A percentile compares a stretch with the other conserved stretches of the same genome.
Conservation (phyloP, 2,888 invertebrate genomes). For the Aspidapion aeneum region DNA sequence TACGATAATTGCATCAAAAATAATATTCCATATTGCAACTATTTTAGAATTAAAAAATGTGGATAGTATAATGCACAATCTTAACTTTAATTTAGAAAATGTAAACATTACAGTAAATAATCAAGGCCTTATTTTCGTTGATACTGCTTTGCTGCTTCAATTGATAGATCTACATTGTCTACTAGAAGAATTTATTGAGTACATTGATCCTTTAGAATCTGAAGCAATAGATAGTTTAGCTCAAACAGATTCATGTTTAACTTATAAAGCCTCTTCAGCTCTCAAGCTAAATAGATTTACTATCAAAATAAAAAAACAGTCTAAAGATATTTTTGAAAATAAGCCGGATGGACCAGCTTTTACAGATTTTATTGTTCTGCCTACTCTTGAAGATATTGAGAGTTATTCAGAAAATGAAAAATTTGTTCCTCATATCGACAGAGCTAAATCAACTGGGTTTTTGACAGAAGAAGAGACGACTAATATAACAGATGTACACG, state of each 20-base stretch:
- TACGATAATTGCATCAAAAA: constrained; percentile 1
- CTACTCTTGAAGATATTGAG: constrained; percentile 4
- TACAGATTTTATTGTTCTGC: constrained; percentile 19
- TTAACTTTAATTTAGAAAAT: constrained; percentile 21
- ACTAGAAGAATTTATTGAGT: constrained; percentile 25
- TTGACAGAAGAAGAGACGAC: constrained; percentile 10
- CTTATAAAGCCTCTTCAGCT: constrained; percentile 2
- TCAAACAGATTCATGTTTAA: constrained; percentile 15
- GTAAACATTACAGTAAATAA: constrained; percentile 23
- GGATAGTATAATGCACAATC: background rate
- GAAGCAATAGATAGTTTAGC: constrained; percentile 15
- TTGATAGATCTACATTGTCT: constrained; percentile 28
- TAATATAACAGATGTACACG: constrained; percentile 26
- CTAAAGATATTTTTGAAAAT: constrained; percentile 8
- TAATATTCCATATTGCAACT: constrained; percentile 8
- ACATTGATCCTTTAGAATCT: constrained; percentile 9
- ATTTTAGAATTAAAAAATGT: constrained; percentile 9
- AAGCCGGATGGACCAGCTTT: constrained; percentile 16
- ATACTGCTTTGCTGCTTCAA: constrained; percentile 26
- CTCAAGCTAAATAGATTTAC: constrained; percentile 13
- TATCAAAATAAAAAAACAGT: constrained; percentile 11
- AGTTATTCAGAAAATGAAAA: constrained; percentile 3
- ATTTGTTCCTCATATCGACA: constrained; percentile 11
- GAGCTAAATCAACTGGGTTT: constrained; percentile 21
- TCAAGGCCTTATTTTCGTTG: constrained; percentile 26